These are phyloP conservation scores for Bemisia tabaci DNA, from an alignment of 1,140 invertebrate species.

Conservation along the genomic window DNA sequence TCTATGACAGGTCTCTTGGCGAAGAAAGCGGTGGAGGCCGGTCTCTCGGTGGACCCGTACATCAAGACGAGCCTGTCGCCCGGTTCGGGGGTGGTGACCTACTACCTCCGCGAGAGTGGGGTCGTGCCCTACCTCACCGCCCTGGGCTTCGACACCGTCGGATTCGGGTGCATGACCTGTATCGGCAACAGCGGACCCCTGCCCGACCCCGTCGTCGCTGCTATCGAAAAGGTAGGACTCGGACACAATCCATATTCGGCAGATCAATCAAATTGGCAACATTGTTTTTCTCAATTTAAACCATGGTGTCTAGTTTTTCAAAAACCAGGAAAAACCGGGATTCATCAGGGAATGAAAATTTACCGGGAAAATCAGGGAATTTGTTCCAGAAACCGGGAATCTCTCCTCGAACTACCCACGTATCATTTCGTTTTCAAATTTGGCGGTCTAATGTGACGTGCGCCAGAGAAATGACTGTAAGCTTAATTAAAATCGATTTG, in stretches of 20 bases:
- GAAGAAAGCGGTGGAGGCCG: slow-evolving; percentile 86
- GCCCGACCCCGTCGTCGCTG: slow-evolving; percentile 75
- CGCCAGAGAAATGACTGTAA: too few relatives aligned
- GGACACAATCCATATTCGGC: neutral
- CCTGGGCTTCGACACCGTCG: slow-evolving; percentile 85
- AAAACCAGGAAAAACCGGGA: too few relatives aligned
- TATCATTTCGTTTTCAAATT: too few relatives aligned
- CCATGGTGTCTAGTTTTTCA: too few relatives aligned
- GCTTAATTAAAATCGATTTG: too few relatives aligned
- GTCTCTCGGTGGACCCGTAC: slow-evolving; percentile 76
- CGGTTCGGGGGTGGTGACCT: slow-evolving; percentile 93
- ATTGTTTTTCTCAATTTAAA: too few relatives aligned
- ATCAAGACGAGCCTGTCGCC: slow-evolving; percentile 95
- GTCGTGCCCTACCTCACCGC: slow-evolving; percentile 74
- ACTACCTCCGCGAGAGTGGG: slow-evolving; percentile 80
- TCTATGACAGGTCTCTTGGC: slow-evolving; percentile 64
- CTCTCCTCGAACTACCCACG: neutral
- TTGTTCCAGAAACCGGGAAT: too few relatives aligned
- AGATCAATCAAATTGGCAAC: too few relatives aligned
- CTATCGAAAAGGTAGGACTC: slow-evolving; percentile 72
- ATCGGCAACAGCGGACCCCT: slow-evolving; percentile 95
- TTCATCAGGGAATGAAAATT: too few relatives aligned
- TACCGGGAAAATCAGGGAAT: too few relatives aligned
- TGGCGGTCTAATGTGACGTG: too few relatives aligned
- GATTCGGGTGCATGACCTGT: slow-evolving; percentile 98